Conservation (phyloP, 2,113 vertebrate species). For the Rhodinocichla rosea region DNA sequence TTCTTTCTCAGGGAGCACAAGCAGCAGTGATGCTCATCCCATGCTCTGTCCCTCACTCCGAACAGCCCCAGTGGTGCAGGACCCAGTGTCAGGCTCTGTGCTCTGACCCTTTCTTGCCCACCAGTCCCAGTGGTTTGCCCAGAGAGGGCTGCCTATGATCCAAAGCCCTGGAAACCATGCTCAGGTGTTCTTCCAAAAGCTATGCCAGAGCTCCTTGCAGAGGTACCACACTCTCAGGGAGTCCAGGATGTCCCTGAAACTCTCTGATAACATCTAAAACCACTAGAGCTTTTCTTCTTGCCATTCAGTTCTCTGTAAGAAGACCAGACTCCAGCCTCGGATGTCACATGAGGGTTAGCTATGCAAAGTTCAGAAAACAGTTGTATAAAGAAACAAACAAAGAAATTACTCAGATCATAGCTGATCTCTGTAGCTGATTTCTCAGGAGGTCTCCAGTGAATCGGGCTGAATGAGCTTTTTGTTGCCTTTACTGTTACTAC, state of each 20-base stretch:
- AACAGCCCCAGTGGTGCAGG: neutral
- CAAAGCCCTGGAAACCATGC: neutral
- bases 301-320: neutral
- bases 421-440: neutral
- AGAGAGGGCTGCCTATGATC: neutral
- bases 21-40: neutral
- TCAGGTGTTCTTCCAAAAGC: neutral
- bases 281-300: neutral
- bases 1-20: neutral
- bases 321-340: neutral
- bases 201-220: neutral
- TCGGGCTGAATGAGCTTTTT: constrained; percentile 34
- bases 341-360: neutral
- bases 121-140: neutral
- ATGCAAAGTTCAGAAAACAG: constrained; percentile 19
- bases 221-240: neutral
- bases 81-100: neutral
- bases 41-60: rapidly evolving
- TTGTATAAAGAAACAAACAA: constrained; percentile 11
- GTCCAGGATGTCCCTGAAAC: neutral
- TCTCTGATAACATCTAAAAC: neutral
- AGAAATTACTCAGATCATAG: constrained; percentile 2
- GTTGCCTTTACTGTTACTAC: constrained; percentile 22
- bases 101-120: neutral
- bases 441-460: constrained; percentile 31